These are phyloP conservation scores for Tachina fera DNA, from an alignment of 2,888 invertebrate genomes.

Conservation along the genomic window DNA sequence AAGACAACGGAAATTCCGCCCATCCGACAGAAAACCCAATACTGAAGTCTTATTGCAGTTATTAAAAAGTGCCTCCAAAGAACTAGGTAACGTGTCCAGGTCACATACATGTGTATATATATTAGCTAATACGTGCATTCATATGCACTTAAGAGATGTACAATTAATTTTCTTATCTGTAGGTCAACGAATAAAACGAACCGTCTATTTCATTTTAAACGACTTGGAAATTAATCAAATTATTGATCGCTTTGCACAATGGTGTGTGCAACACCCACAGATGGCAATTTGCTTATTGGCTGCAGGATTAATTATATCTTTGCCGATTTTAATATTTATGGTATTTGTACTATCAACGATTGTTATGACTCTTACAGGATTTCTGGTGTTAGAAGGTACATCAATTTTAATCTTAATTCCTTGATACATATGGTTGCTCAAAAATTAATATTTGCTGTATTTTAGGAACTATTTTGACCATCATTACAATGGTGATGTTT, in stretches of 20 bases:
- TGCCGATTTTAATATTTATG: slow-evolving; percentile 79
- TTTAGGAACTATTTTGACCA: slow-evolving; percentile 80
- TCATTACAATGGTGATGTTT: slow-evolving; percentile 79
- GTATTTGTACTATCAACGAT: slow-evolving; percentile 80
- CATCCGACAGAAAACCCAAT: background rate
- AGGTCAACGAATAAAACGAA: slow-evolving; percentile 75
- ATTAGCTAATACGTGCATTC: background rate
- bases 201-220: slow-evolving; percentile 71
- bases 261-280: slow-evolving; percentile 77
- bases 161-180: background rate
- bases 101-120: background rate
- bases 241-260: slow-evolving; percentile 73
- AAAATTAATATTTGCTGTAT: background rate
- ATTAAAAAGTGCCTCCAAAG: slow-evolving; percentile 20
- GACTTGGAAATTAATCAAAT: slow-evolving; percentile 77
- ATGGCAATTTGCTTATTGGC: slow-evolving; percentile 75
- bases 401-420: background rate
- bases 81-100: slow-evolving; percentile 44
- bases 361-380: slow-evolving; percentile 81
- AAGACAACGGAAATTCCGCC: no score
- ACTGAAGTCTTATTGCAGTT: slow-evolving; percentile 23
- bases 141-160: no score
- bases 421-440: background rate
- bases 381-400: slow-evolving; percentile 81
- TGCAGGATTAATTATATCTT: slow-evolving; percentile 73